Conservation (phyloP, 2,797 vertebrate species). For the Lutra lutra region DNA sequence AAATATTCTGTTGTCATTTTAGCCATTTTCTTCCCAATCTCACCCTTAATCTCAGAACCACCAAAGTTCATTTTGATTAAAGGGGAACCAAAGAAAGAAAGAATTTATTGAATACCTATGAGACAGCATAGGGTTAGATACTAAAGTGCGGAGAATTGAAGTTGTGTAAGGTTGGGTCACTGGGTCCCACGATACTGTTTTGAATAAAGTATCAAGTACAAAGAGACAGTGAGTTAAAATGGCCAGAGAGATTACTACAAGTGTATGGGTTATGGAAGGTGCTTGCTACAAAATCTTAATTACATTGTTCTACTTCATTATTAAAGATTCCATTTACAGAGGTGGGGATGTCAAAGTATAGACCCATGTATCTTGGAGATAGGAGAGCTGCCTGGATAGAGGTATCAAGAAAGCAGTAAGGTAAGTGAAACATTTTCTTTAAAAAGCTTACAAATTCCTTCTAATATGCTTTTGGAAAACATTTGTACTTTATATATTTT, state of each 20-base stretch:
- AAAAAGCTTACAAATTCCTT: not conserved
- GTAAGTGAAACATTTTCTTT: not conserved
- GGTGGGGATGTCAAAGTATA: not conserved
- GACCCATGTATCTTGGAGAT: not conserved
- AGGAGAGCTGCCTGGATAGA: not conserved
- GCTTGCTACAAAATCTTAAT: not conserved
- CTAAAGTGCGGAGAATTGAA: not conserved
- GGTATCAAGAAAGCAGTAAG: not conserved
- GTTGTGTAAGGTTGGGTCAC: not conserved
- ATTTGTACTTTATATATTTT: not conserved
- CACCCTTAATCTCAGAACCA: not conserved
- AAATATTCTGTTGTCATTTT: not conserved
- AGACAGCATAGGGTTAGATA: not conserved
- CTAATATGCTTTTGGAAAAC: not conserved
- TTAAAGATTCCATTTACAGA: not conserved
- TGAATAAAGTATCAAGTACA: not conserved
- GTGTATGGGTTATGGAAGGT: not conserved
- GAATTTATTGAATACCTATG: not conserved
- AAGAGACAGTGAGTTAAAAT: not conserved
- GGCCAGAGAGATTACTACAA: not conserved
- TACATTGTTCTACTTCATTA: not conserved
- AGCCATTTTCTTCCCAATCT: not conserved
- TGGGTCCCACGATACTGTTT: not conserved
- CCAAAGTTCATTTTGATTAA: not conserved
- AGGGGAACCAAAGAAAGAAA: not conserved